Conservation (phyloP, 2,797 vertebrate genomes). For the Cygnus olor region DNA sequence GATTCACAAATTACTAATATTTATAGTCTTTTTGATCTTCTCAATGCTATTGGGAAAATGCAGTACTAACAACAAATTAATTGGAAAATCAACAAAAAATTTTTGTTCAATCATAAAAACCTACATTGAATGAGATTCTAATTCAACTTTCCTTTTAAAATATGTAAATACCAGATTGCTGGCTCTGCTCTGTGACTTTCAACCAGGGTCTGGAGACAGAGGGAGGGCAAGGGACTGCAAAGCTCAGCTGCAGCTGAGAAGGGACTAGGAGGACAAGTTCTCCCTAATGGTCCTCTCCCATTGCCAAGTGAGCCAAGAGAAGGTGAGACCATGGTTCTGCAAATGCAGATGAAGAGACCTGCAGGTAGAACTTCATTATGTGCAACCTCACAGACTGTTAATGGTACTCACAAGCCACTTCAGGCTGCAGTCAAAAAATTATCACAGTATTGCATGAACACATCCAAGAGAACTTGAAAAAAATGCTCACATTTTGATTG, state of each 20-base stretch:
- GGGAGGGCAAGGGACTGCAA: background rate
- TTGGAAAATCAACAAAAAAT: background rate
- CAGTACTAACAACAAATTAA: background rate
- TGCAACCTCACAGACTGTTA: background rate
- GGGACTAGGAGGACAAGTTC: background rate
- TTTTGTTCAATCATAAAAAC: background rate
- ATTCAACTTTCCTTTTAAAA: background rate
- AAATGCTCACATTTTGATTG: background rate
- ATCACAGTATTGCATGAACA: background rate
- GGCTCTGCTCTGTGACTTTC: background rate
- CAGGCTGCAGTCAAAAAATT: background rate
- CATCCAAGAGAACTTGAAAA: background rate
- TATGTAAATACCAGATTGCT: accelerated
- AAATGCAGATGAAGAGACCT: background rate
- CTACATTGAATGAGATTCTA: accelerated
- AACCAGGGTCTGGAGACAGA: background rate
- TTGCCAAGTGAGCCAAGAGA: background rate
- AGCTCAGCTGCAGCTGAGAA: background rate
- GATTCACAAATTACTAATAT: background rate
- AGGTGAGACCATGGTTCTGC: background rate
- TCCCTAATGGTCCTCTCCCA: background rate
- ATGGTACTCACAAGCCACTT: background rate
- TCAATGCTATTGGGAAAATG: background rate
- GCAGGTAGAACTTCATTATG: background rate
- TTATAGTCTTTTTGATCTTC: background rate